Percentiles rank a stretch among this genome's conserved stretches.
Evolutionary conservation across 2,113 vertebrate genomes (phyloP).

Genomic region (Gallinago undulata): DNA sequence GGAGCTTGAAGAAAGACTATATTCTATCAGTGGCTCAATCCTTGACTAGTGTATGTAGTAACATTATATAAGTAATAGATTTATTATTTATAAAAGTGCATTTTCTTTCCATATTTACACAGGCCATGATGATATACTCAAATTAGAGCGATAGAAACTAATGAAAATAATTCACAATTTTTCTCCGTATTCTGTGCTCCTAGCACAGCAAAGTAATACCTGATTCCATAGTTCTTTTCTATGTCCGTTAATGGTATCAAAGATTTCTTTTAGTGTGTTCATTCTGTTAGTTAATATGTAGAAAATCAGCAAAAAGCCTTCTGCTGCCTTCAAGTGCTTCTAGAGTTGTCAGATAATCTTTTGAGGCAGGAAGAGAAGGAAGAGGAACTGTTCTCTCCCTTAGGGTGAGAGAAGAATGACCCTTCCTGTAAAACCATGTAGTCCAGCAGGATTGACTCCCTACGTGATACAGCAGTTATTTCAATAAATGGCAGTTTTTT

Average conservation of each 20-base stretch:
- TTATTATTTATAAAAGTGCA: background rate
- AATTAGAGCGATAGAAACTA: background rate
- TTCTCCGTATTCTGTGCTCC: background rate
- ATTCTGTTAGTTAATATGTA: background rate
- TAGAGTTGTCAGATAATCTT: background rate
- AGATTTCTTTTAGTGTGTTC: background rate
- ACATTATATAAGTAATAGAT: background rate
- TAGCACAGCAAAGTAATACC: background rate
- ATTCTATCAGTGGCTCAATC: background rate
- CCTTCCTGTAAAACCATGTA: background rate
- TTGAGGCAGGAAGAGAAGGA: background rate
- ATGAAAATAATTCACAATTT: background rate
- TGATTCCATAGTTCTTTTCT: background rate
- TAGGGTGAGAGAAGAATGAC: background rate
- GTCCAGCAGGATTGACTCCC: background rate
- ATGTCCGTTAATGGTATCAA: background rate
- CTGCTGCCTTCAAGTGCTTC: background rate
- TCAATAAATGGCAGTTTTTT: background rate
- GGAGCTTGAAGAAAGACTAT: background rate
- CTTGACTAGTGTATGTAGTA: background rate
- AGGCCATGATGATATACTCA: background rate
- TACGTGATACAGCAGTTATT: background rate
- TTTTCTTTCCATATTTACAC: background rate
- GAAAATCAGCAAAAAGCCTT: background rate
- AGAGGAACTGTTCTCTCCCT: background rate